Evolutionary conservation across 2,797 vertebrate genomes (phyloP).

Genomic region (Myotis findleyi): DNA sequence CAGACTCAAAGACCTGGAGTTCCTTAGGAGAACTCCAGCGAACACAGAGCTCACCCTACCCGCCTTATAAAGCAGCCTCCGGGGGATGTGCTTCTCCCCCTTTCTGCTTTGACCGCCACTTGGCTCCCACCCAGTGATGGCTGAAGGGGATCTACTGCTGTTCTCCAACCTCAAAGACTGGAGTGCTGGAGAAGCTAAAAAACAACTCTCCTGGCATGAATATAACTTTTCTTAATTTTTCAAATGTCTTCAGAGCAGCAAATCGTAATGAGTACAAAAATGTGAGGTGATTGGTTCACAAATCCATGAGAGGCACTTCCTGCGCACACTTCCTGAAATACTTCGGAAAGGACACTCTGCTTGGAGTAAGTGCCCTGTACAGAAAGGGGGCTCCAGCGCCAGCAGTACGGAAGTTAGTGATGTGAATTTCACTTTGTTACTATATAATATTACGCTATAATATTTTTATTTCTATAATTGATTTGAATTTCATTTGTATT

Average conservation of each 20-base stretch:
- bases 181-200: not conserved
- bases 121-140: not conserved
- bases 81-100: not conserved
- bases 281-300: not conserved
- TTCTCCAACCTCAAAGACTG: not conserved
- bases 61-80: not conserved
- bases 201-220: not conserved
- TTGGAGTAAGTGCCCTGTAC: not conserved
- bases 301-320: not conserved
- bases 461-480: not conserved
- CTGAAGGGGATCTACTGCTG: not conserved
- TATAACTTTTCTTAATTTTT: not conserved
- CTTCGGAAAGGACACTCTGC: not conserved
- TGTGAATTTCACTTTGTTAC: not conserved
- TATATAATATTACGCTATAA: not conserved
- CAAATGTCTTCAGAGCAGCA: not conserved
- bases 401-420: not conserved
- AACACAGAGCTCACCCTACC: fast-evolving
- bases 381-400: not conserved
- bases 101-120: not conserved
- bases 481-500: not conserved
- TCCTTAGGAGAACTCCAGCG: not conserved
- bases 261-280: not conserved
- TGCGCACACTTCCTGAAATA: not conserved
- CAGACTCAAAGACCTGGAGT: not conserved